Conservation (phyloP, 2,113 vertebrate species). For the Caloenas nicobarica region DNA sequence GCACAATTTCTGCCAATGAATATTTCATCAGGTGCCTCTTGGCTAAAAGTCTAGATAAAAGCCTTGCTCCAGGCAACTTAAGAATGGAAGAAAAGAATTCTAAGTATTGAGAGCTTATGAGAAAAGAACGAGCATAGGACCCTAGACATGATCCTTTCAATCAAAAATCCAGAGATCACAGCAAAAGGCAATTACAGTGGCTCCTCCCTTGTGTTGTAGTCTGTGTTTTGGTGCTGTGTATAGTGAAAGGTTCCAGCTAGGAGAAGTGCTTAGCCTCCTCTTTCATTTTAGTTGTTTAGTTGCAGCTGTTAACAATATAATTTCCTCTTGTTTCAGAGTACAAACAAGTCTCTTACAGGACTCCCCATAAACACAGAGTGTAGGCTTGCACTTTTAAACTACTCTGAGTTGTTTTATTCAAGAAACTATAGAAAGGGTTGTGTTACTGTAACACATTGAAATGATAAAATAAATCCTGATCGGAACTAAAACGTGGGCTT, state of each 20-base stretch:
- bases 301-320: background rate
- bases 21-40: slow-evolving; percentile 84
- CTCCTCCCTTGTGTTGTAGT: slow-evolving; percentile 43
- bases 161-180: slow-evolving; percentile 67
- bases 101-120: slow-evolving; percentile 72
- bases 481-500: background rate
- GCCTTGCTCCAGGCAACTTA: slow-evolving; percentile 82
- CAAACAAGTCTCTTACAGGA: background rate
- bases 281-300: background rate
- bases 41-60: slow-evolving; percentile 84
- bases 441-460: background rate
- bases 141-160: slow-evolving; percentile 62
- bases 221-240: slow-evolving; percentile 35
- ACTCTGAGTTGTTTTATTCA: background rate
- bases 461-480: slow-evolving; percentile 16
- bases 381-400: background rate
- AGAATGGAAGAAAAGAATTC: slow-evolving; percentile 75
- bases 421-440: background rate
- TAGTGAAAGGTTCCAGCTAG: slow-evolving; percentile 26
- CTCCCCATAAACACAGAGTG: background rate
- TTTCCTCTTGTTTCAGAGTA: background rate
- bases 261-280: background rate
- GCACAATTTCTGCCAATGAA: slow-evolving; percentile 81
- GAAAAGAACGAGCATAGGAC: slow-evolving; percentile 55
- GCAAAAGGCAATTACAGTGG: slow-evolving; percentile 18